phyloP scores from a whole-genome alignment of 2,888 invertebrate genomes.

The Dryocosmus kuriphilus region DNA sequence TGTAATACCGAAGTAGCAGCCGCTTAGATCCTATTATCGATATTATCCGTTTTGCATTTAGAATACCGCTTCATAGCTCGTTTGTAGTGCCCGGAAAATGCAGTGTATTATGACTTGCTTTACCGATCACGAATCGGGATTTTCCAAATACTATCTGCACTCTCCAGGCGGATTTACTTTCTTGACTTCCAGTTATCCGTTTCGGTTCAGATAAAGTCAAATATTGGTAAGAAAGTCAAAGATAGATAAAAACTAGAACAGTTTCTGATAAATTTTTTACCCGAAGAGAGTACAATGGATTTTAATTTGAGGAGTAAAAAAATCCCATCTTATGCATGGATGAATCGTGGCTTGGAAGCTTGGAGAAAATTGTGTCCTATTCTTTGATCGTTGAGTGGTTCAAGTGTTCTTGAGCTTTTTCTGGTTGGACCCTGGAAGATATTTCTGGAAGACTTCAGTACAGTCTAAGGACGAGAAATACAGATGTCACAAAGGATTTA shows the following conservation, averaged over 20 bases:
- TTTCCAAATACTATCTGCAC: conserved; percentile 7
- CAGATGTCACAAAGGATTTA: conserved; percentile 40
- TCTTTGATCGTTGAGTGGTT: conserved; percentile 25
- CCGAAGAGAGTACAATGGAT: neutral
- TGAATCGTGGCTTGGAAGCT: neutral
- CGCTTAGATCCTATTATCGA: conserved; percentile 57
- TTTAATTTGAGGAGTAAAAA: neutral
- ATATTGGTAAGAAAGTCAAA: no score
- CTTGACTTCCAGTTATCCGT: neutral
- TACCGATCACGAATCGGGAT: neutral
- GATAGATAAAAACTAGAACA: no score
- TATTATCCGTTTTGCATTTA: conserved; percentile 57
- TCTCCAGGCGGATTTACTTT: neutral
- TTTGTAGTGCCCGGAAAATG: conserved; percentile 21
- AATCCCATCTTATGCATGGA: neutral
- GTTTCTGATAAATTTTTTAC: no score
- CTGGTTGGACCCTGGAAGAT: conserved; percentile 31
- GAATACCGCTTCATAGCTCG: conserved; percentile 48
- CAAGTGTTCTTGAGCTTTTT: conserved; percentile 22
- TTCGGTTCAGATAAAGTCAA: neutral
- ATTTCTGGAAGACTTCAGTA: conserved; percentile 17
- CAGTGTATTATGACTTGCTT: neutral
- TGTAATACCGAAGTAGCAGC: conserved; percentile 53
- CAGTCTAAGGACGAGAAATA: conserved; percentile 20
- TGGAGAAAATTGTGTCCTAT: neutral